phyloP scores from a whole-genome alignment of 2,888 invertebrate genomes.

The Torymus texanus region DNA sequence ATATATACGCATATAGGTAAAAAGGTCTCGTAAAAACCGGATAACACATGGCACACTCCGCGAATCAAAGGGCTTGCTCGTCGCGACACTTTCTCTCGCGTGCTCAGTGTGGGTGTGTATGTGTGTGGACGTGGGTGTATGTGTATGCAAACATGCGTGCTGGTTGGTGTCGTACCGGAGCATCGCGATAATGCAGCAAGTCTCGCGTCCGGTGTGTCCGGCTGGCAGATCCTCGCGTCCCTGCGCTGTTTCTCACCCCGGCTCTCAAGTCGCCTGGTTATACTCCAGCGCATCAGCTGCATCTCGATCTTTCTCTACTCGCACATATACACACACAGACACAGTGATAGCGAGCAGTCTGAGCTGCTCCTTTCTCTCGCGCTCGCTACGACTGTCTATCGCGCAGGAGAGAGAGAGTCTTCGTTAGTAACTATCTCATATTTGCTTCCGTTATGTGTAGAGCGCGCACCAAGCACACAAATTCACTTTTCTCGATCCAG shows the following conservation, averaged over 20 bases:
- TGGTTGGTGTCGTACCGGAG: conserved; percentile 59
- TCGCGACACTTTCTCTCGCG: neutral
- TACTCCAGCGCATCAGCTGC: conserved; percentile 73
- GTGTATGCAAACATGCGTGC: neutral
- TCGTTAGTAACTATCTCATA: conserved; percentile 46
- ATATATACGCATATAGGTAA: too few relatives aligned
- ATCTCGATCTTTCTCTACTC: conserved; percentile 58
- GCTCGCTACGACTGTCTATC: neutral
- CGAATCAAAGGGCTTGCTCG: too few relatives aligned
- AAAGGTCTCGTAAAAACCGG: too few relatives aligned
- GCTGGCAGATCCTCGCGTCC: conserved; percentile 63
- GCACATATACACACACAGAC: neutral
- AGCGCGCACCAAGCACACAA: too few relatives aligned
- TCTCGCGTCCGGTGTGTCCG: conserved; percentile 56
- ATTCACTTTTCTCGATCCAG: too few relatives aligned
- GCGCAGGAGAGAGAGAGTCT: conserved; percentile 1
- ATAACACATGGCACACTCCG: too few relatives aligned
- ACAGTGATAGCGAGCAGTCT: neutral
- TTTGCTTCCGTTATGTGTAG: too few relatives aligned
- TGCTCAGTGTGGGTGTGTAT: neutral
- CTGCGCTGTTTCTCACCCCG: conserved; percentile 64
- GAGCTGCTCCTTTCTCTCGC: neutral
- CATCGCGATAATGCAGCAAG: conserved; percentile 58
- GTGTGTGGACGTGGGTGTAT: neutral
- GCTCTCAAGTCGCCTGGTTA: conserved; percentile 69